Percentiles rank a stretch among this genome's conserved stretches.
These are phyloP conservation scores for Agrenia bidenticulata DNA, from an alignment of 2,888 invertebrate species.

Conservation along the genomic window DNA sequence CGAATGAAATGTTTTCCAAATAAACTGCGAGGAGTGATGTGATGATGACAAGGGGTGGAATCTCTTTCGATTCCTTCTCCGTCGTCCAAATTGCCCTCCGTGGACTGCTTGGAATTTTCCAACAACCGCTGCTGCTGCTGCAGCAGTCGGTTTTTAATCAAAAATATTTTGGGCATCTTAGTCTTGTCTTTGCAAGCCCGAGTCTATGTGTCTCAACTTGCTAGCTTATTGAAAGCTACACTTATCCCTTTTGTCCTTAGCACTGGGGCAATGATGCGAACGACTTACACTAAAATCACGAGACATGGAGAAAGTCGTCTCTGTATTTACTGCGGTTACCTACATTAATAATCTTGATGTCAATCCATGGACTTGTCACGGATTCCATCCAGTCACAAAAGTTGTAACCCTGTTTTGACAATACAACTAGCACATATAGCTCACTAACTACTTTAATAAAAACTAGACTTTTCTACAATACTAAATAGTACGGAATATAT, in stretches of 20 bases:
- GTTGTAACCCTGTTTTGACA: too few relatives aligned
- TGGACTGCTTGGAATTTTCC: conserved; percentile 73
- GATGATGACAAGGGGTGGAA: conserved; percentile 27
- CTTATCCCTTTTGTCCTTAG: background rate
- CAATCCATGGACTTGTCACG: too few relatives aligned
- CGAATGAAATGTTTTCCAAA: conserved; percentile 24
- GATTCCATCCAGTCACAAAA: too few relatives aligned
- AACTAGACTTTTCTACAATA: too few relatives aligned
- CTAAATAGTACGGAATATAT: too few relatives aligned
- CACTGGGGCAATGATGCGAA: background rate
- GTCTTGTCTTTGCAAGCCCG: background rate
- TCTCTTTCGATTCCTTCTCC: conserved; percentile 43
- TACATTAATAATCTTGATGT: too few relatives aligned
- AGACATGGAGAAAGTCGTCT: background rate
- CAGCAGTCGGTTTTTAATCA: conserved; percentile 85
- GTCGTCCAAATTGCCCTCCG: conserved; percentile 36
- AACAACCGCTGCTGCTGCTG: conserved; percentile 83
- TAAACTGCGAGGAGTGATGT: conserved; percentile 35
- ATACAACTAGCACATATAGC: too few relatives aligned
- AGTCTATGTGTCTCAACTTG: background rate
- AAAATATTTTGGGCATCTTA: conserved; percentile 87
- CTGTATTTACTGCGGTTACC: too few relatives aligned
- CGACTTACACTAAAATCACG: conserved; percentile 3
- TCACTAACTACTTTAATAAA: too few relatives aligned
- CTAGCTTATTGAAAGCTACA: background rate